Evolutionary conservation across 1,140 invertebrate genomes (phyloP).

Genomic region (Holotrichia oblita): DNA sequence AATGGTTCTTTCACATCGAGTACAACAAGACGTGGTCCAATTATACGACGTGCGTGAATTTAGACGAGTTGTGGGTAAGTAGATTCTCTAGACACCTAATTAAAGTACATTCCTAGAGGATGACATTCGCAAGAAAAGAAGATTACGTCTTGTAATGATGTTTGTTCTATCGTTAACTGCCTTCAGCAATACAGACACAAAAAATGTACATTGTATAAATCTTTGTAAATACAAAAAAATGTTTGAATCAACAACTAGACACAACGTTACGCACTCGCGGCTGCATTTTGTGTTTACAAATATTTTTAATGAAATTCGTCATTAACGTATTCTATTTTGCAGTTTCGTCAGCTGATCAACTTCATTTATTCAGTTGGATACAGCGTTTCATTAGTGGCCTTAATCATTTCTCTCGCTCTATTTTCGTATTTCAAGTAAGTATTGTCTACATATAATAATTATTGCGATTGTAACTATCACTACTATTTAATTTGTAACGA

Average conservation of each 20-base stretch:
- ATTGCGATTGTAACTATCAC: too few relatives aligned
- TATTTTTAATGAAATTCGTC: background rate
- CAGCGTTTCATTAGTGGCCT: conserved; percentile 83
- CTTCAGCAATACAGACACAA: too few relatives aligned
- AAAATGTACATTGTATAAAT: too few relatives aligned
- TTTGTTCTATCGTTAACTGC: too few relatives aligned
- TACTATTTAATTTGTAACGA: too few relatives aligned
- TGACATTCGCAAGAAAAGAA: too few relatives aligned
- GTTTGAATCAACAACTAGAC: too few relatives aligned
- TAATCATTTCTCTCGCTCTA: conserved; percentile 84
- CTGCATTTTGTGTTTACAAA: background rate
- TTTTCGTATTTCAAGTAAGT: conserved; percentile 89
- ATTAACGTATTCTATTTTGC: conserved; percentile 58
- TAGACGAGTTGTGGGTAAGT: conserved; percentile 77
- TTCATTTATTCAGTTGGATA: conserved; percentile 87
- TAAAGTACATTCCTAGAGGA: too few relatives aligned
- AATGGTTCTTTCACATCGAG: conserved; percentile 69
- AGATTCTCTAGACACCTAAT: background rate
- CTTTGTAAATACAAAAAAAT: too few relatives aligned
- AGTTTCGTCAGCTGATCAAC: conserved; percentile 78
- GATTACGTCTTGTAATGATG: too few relatives aligned
- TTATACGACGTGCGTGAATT: conserved; percentile 87
- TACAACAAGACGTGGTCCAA: conserved; percentile 81
- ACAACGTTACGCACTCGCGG: background rate
- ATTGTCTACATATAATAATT: conserved; percentile 27